Conservation (phyloP, 2,797 vertebrate species). For the Diplodus sargus region DNA sequence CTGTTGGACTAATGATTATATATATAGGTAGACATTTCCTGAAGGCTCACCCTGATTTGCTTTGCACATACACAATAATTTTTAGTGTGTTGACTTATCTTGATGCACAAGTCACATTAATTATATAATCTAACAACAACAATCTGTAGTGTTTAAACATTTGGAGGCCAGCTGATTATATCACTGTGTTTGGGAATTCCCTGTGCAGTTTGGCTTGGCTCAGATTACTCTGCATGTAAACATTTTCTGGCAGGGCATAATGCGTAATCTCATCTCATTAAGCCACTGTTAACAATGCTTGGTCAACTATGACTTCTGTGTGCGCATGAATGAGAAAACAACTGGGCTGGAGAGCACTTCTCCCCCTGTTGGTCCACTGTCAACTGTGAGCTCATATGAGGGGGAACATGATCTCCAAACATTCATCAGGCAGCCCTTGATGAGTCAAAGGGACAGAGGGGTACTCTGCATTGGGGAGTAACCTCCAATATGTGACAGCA, state of each 20-base stretch:
- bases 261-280: slow-evolving; percentile 65
- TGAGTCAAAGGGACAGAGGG: slow-evolving; percentile 46
- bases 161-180: slow-evolving; percentile 5
- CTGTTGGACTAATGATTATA: not conserved
- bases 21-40: not conserved
- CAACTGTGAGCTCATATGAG: slow-evolving; percentile 27
- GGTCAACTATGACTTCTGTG: slow-evolving; percentile 64
- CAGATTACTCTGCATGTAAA: slow-evolving; percentile 59
- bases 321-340: slow-evolving; percentile 59
- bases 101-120: not conserved
- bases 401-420: slow-evolving; percentile 19
- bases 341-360: slow-evolving; percentile 57
- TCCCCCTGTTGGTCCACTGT: slow-evolving; percentile 43
- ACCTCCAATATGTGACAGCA: slow-evolving; percentile 51
- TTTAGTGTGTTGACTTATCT: not conserved
- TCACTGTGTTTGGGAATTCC: slow-evolving; percentile 39
- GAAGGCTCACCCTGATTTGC: not conserved
- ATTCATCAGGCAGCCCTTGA: slow-evolving; percentile 47
- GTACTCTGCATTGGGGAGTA: slow-evolving; percentile 21
- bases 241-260: slow-evolving; percentile 55
- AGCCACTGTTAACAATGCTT: slow-evolving; percentile 63
- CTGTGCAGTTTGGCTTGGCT: slow-evolving; percentile 43
- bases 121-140: not conserved
- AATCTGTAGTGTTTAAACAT: slow-evolving; percentile 5
- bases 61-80: not conserved